phyloP scores from a whole-genome alignment of 2,113 vertebrate species.

The Tretioscincus oriximinensis region DNA sequence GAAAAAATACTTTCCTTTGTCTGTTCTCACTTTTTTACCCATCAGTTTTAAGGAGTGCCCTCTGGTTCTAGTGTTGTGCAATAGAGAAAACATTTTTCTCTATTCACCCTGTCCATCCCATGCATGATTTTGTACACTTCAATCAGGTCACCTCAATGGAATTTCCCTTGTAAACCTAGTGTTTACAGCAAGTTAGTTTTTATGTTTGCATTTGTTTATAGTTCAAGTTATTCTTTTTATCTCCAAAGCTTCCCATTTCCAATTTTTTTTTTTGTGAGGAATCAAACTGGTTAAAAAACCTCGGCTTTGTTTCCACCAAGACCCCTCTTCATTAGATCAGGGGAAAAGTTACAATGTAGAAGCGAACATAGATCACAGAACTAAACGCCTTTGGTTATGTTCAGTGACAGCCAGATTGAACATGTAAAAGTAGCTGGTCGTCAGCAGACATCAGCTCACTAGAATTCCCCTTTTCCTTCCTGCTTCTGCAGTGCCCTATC shows the following conservation, averaged over 20 bases:
- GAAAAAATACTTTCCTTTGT: too few species aligned
- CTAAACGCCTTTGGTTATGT: not conserved
- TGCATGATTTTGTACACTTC: too few species aligned
- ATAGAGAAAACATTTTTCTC: too few species aligned
- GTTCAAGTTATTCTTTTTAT: not conserved
- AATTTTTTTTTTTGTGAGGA: not conserved
- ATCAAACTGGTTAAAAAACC: not conserved
- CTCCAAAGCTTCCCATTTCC: not conserved
- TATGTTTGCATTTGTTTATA: not conserved
- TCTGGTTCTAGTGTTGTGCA: too few species aligned
- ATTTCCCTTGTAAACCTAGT: not conserved
- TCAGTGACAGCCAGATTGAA: not conserved
- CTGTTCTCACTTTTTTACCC: too few species aligned
- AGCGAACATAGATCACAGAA: not conserved
- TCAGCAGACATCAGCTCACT: not conserved
- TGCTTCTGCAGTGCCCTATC: not conserved
- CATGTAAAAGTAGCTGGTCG: not conserved
- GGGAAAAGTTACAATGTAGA: too few species aligned
- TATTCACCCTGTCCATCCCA: too few species aligned
- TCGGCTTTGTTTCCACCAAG: not conserved
- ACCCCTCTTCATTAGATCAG: too few species aligned
- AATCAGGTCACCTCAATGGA: not conserved
- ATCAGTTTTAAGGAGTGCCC: too few species aligned
- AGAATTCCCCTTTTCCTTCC: not conserved
- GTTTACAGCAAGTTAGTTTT: constrained; percentile 4